Conservation (phyloP, 2,113 vertebrate genomes). For the Erythrocebus patas region DNA sequence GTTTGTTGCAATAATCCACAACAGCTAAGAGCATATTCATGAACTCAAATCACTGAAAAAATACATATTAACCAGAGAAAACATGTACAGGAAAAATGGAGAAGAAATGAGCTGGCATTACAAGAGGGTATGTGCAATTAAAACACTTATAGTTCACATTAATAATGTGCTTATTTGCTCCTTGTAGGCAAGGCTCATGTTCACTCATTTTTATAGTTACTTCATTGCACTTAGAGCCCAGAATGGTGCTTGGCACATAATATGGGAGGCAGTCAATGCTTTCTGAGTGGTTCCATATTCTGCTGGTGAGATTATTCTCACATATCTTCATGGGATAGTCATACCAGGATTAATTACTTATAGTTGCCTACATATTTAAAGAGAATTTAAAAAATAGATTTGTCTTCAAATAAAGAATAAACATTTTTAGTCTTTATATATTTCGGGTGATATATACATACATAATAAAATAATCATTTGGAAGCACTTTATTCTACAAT, state of each 20-base stretch:
- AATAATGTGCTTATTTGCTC: background rate
- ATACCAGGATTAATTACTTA: background rate
- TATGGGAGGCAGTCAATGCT: background rate
- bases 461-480: background rate
- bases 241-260: background rate
- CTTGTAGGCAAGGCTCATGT: background rate
- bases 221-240: background rate
- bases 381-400: background rate
- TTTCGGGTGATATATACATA: background rate
- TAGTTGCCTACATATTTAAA: background rate
- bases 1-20: background rate
- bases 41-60: background rate
- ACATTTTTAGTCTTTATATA: background rate
- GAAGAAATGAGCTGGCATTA: background rate
- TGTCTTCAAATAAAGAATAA: background rate
- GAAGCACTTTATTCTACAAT: background rate
- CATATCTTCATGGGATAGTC: background rate
- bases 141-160: background rate
- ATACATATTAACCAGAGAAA: background rate
- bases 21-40: background rate
- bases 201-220: background rate
- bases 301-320: background rate
- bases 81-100: slow-evolving; percentile 1
- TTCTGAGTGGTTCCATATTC: background rate
- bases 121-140: background rate